Percentiles rank a stretch among this genome's conserved stretches.
Conservation (phyloP, 2,888 invertebrate genomes). For the Temnothorax rugatulus region DNA sequence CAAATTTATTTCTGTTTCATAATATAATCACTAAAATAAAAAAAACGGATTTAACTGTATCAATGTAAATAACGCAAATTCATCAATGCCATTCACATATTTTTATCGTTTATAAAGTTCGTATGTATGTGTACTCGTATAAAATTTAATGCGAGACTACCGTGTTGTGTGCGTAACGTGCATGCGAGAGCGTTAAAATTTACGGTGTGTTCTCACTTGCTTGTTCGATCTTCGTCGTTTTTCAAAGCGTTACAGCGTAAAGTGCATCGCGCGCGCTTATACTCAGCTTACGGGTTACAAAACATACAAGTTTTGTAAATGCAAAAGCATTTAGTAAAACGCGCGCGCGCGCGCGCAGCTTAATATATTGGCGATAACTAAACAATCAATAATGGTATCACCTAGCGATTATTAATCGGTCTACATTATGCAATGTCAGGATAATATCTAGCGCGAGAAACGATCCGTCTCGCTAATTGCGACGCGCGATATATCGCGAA, state of each 20-base stretch:
- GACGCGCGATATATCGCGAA: slow-evolving; percentile 60
- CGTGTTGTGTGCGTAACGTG: background rate
- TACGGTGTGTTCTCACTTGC: slow-evolving; percentile 11
- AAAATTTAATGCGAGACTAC: slow-evolving; percentile 24
- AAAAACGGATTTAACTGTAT: background rate
- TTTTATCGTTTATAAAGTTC: background rate
- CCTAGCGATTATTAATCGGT: slow-evolving; percentile 35
- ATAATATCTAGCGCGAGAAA: slow-evolving; percentile 63
- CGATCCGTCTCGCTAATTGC: slow-evolving; percentile 68
- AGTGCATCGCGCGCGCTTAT: background rate
- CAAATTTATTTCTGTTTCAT: background rate
- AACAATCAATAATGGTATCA: slow-evolving; percentile 38
- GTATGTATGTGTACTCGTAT: background rate
- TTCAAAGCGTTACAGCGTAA: slow-evolving; percentile 2
- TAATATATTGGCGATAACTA: slow-evolving; percentile 7
- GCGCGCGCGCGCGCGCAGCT: background rate
- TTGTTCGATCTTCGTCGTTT: slow-evolving; percentile 21
- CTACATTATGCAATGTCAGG: slow-evolving; percentile 53
- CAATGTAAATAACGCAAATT: background rate
- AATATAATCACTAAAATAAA: background rate
- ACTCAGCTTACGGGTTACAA: slow-evolving; percentile 11
- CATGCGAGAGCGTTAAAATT: slow-evolving; percentile 16
- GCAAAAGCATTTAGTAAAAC: background rate
- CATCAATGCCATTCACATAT: background rate
- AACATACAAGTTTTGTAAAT: slow-evolving; percentile 4